Percentiles rank a stretch among this genome's conserved stretches.
These are phyloP conservation scores for Urocynchramus pylzowi DNA, from an alignment of 2,113 vertebrate genomes.

Conservation along the genomic window DNA sequence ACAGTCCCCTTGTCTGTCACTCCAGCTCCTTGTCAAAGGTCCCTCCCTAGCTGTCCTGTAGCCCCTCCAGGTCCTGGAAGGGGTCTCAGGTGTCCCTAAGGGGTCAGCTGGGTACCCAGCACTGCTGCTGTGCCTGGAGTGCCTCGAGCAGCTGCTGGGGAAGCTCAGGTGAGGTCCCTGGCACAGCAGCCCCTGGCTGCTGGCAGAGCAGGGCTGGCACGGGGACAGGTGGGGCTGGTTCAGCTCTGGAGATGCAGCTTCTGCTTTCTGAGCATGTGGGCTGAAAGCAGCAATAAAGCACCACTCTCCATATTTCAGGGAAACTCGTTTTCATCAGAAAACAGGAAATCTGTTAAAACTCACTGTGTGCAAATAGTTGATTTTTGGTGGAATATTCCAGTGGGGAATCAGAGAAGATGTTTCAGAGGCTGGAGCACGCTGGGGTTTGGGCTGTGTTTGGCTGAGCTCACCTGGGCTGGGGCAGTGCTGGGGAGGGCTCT, in stretches of 20 bases:
- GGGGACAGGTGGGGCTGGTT: neutral
- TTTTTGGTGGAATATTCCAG: neutral
- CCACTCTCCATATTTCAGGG: neutral
- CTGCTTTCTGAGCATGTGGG: neutral
- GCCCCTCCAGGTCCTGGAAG: neutral
- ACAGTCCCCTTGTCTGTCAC: neutral
- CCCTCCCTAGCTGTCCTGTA: too few relatives aligned
- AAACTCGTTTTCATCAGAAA: neutral
- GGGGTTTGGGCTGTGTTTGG: neutral
- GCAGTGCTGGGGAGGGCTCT: neutral
- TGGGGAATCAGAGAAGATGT: neutral
- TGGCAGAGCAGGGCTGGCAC: fast-evolving
- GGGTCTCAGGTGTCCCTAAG: neutral
- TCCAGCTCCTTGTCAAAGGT: fast-evolving
- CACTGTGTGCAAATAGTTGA: neutral
- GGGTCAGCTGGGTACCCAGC: neutral
- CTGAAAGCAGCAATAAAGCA: neutral
- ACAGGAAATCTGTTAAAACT: neutral
- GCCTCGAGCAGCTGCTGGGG: neutral
- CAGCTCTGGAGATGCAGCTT: neutral
- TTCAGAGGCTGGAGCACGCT: fast-evolving
- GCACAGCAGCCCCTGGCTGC: neutral
- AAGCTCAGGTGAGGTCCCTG: neutral
- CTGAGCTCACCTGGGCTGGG: neutral
- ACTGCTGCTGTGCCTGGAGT: neutral